Base-by-base conservation (phyloP, 2,797 vertebrate species). In the Malacoctenus gilli region DNA sequence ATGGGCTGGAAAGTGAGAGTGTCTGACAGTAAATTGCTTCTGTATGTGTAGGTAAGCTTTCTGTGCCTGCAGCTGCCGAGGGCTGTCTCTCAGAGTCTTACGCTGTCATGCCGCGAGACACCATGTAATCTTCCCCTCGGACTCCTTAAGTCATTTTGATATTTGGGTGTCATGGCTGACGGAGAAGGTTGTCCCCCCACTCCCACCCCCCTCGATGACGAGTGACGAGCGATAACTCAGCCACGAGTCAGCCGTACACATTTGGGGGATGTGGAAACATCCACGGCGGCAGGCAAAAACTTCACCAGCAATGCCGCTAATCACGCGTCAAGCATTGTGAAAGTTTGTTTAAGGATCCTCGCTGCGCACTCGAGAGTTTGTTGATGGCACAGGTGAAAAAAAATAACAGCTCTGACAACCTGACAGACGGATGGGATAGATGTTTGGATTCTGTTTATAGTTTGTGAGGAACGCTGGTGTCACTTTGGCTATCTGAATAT, bases 61-160 rank as follows among this genome's bases (percentile, higher is more conserved):
- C 35, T 58, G 18, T 44, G 68, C 22, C 55, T 40, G 49, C n/a
- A 54, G 71, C 68, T 64, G 68, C 56, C 60, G 61, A 60, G 65
- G 25, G 36, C 56, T 44, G 46, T 59, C 71, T 49, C 48, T 61
- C 62, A 49, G 71, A 66, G 61, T 55, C 31, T 61, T 56, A 53
- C 48, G 31, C 63, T 76, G 72, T 78, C 74, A 78, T 63, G 75
- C 50, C 39, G 51, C 50, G 72, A 75, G 77, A 72, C 52, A 68
- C 72, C 64, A 51, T 80, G 56, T 79, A 75, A 82, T 82, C 75
- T 75, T 79, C 61, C 59, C 70, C 42, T 68, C 7, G 38, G 68
- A 75, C 67, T 62, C 23, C 65, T 56, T 48, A 59, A 77, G 62
- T 75, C 72, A 56, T 59, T 61, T 61, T 66, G 68, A 68, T 77